Evolutionary conservation across 2,113 vertebrate species (phyloP), one percentile per base, ranked within the genome.

Genomic region (Carassius carassius): DNA sequence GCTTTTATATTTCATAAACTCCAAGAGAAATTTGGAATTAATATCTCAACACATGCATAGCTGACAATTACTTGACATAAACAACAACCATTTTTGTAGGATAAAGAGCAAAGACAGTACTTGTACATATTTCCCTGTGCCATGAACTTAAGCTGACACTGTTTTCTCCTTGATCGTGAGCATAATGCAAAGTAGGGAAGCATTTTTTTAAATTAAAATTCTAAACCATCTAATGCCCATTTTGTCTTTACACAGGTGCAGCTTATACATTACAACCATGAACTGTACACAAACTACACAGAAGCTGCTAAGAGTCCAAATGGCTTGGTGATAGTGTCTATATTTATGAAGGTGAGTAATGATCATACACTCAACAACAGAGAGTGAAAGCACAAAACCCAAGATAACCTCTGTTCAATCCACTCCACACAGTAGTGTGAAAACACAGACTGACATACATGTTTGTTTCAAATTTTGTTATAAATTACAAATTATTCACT

Each of bases 221-320:
- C 16, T 37, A 69, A 37, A 21, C 17, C 17, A n/a, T 21, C 10
- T 70, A 21, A 70, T 70, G 17, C 9, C 67, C 2, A 7, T 69
- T 54, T 65, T 74, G 63, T 82, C n/a, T 77, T 73, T 16, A 65
- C 82, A 21, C 89, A 99, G 98, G 97, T 98, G 88, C 98, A 99
- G n/a, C 95, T 99, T 91, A 99, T 99, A 93, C 98, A 99, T 93
- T 99, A 99, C 92, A 99, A 99, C 92, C 98, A 99, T 0, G 98
- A 99, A 92, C 93, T 99, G 85, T 99, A 99, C 85, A 97, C 96
- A 88, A 99, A 99, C 82, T 95, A 98, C 87, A 98, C 97, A 90
- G 98, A 99, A 93, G 98, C 98, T 92, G 97, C 98, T 67, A 99
- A 97, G 92, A 99, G 97, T 93, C 98, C 98, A 37, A 99, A 99